A percentile compares a stretch with the other conserved stretches of the same genome.
Conservation (phyloP, 2,888 invertebrate genomes). For the Drosophila mimetica region DNA sequence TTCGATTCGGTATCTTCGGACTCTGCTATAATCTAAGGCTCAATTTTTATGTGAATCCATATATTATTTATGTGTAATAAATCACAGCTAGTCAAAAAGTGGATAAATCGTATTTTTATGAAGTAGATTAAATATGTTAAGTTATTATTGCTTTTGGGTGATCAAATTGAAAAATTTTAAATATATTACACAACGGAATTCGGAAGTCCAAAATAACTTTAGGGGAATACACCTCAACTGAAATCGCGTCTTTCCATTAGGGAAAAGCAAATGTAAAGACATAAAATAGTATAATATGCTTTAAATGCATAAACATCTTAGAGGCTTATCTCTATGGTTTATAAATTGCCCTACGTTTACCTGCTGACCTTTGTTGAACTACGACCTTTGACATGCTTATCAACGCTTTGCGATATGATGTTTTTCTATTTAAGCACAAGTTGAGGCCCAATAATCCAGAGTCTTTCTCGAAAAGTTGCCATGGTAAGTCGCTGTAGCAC, state of each 20-base stretch:
- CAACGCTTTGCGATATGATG: not conserved
- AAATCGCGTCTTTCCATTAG: too few species aligned
- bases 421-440: conserved; percentile 5
- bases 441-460: not conserved
- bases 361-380: conserved; percentile 6
- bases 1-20: conserved; percentile 24
- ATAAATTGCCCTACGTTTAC: not conserved
- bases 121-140: not conserved
- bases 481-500: conserved; percentile 10
- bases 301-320: not conserved
- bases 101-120: not conserved
- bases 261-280: not conserved
- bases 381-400: not conserved
- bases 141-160: not conserved
- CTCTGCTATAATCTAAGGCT: conserved; percentile 56
- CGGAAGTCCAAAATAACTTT: too few species aligned
- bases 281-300: not conserved
- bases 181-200: too few species aligned
- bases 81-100: conserved; percentile 67
- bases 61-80: conserved; percentile 70
- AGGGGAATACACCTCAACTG: too few species aligned
- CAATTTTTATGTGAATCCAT: conserved; percentile 70
- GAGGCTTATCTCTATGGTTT: not conserved
- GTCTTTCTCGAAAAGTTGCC: not conserved
- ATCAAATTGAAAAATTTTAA: too few species aligned